Base-by-base conservation (phyloP, 2,113 vertebrate genomes). In the Hyperoodon ampullatus region DNA sequence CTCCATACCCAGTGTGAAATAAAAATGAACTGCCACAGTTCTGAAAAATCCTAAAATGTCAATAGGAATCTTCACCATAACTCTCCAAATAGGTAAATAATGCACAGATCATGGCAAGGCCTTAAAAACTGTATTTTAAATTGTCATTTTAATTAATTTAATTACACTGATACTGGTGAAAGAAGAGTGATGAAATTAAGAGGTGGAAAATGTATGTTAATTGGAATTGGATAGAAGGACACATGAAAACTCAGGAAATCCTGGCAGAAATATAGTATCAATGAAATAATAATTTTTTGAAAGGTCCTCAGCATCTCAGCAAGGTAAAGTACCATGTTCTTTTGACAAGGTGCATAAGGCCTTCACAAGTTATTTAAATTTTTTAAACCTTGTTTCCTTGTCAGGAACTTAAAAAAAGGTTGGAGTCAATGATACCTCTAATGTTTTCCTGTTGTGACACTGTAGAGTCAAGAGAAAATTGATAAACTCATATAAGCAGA, bases 231-330 rank as follows among this genome's bases (percentile, higher is more conserved):
- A n/a, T 1, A 87, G 15, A 90, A 92, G 12, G 13, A 94, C 18
- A 92, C 18, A 83, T 55, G 33, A 92, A 96, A 88, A 92, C 70
- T 63, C 39, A 94, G 58, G 68, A 91, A 94, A 87, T 87, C 21
- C 58, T 68, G 10, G 8, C 35, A 95, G 33, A 90, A 90, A 80
- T 47, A 58, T 2, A 80, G 3, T n/a, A 74, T 65, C 58, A 87
- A n/a, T 87, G 58, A 87, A 91, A 75, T 74, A 91, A 75, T 66
- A 61, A 47, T 66, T 90, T 93, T 96, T 90, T n/a, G 16, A 92
- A 94, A 88, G 28, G 53, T 92, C n/a, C 23, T 94, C 28, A 70
- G 60, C 23, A 88, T 75, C 28, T 75, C 60, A 42, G 42, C 21
- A 63, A 61, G 12, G 21, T 91, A 63, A 91, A 94, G 55, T 4